A percentile compares a stretch with the other conserved stretches of the same genome.
phyloP scores from a whole-genome alignment of 2,797 vertebrate species.

The Gymnopithys bicolor region DNA sequence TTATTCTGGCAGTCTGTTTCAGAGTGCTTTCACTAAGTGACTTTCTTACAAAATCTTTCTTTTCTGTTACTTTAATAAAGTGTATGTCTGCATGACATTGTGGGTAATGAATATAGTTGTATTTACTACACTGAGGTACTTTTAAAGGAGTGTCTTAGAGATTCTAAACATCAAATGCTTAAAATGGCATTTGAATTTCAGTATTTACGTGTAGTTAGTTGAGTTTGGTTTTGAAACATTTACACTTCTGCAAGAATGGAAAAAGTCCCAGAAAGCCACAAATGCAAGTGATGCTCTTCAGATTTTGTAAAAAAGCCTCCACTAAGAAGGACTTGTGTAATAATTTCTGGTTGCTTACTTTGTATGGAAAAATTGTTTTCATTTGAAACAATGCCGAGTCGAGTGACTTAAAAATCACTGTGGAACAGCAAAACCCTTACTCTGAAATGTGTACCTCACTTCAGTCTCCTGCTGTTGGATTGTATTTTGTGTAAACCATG shows the following conservation, averaged over 20 bases:
- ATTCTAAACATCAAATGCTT: neutral
- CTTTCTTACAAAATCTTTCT: neutral
- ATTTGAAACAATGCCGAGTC: neutral
- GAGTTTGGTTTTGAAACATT: neutral
- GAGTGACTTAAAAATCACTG: neutral
- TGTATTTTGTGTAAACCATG: neutral
- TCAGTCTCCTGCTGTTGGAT: neutral
- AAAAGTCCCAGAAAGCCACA: neutral
- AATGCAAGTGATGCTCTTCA: neutral
- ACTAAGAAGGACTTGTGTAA: neutral
- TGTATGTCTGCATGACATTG: neutral
- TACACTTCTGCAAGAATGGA: neutral
- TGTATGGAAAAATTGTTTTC: neutral
- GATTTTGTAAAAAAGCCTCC: neutral
- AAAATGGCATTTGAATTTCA: neutral
- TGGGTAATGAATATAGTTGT: neutral
- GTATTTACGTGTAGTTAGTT: neutral
- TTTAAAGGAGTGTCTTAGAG: neutral
- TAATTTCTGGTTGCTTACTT: neutral
- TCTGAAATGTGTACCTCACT: neutral
- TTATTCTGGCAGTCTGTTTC: neutral
- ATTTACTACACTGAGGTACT: neutral
- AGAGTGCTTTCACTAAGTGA: neutral
- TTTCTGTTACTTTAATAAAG: slow-evolving; percentile 22
- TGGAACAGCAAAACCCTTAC: neutral